Evolutionary conservation across 2,888 invertebrate species (phyloP).

Genomic region (Automeris io): DNA sequence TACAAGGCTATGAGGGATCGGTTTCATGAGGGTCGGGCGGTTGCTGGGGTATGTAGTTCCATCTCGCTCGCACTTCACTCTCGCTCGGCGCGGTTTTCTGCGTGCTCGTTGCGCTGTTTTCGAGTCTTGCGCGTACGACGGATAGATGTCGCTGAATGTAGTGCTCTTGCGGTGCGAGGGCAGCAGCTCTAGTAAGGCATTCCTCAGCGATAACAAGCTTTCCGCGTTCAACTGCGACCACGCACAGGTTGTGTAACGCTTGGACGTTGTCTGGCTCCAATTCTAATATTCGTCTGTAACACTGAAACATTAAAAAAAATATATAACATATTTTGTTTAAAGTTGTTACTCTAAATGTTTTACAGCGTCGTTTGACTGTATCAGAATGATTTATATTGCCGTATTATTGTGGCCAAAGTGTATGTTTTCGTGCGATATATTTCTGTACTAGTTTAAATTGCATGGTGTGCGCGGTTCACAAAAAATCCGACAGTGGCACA

Average conservation of each 20-base stretch:
- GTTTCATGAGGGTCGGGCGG: constrained; percentile 65
- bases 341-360: no score
- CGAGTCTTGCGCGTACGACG: constrained; percentile 85
- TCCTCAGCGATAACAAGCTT: constrained; percentile 89
- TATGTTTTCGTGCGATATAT: no score
- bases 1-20: constrained; percentile 60
- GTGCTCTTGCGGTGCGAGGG: constrained; percentile 91
- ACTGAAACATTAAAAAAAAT: constrained; percentile 74
- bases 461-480: no score
- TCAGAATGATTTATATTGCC: no score
- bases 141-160: constrained; percentile 93
- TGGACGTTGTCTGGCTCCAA: constrained; percentile 94
- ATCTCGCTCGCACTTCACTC: constrained; percentile 60
- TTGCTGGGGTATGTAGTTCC: constrained; percentile 72
- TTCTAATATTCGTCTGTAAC: constrained; percentile 91
- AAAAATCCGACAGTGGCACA: no score
- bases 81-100: constrained; percentile 21
- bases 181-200: constrained; percentile 88
- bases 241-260: constrained; percentile 96
- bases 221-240: constrained; percentile 95
- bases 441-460: no score
- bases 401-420: no score
- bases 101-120: constrained; percentile 22
- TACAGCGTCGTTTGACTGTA: no score
- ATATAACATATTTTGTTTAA: background rate